These are phyloP conservation scores for Graptemys geographica DNA, from an alignment of 2,797 vertebrate species.

Conservation along the genomic window DNA sequence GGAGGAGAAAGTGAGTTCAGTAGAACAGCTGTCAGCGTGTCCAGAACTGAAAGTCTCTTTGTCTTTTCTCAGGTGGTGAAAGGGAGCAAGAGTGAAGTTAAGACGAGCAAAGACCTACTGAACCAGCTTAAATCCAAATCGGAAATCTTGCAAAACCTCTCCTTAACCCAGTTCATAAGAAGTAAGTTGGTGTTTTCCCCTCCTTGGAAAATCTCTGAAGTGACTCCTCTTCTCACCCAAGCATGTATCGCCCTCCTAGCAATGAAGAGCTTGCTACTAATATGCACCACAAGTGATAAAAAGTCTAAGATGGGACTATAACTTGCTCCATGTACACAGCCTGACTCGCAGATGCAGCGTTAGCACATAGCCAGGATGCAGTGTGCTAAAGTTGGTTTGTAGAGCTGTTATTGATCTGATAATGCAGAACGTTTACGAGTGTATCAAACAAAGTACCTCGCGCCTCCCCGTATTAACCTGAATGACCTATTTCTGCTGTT, in stretches of 20 bases:
- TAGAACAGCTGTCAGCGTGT: not conserved
- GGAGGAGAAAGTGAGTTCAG: accelerated
- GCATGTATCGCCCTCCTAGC: accelerated
- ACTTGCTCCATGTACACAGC: not conserved
- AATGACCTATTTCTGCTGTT: not conserved
- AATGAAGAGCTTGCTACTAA: accelerated
- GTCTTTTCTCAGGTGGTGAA: slow-evolving; percentile 63
- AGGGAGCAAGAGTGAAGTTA: not conserved
- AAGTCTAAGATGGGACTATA: not conserved
- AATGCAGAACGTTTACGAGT: not conserved
- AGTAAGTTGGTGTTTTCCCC: slow-evolving; percentile 75
- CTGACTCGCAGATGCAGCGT: accelerated
- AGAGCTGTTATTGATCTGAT: not conserved
- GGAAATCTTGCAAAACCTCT: slow-evolving; percentile 61
- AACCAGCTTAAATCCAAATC: slow-evolving; percentile 41
- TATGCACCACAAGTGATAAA: not conserved
- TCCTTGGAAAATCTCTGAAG: accelerated
- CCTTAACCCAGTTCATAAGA: slow-evolving; percentile 88
- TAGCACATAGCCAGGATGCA: accelerated
- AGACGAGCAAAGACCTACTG: not conserved
- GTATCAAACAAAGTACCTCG: not conserved
- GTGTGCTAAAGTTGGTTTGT: not conserved
- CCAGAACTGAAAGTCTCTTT: not conserved
- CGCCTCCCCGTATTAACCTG: not conserved
- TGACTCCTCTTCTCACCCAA: not conserved